Evolutionary conservation across 2,797 vertebrate species (phyloP), one percentile per base, ranked within the genome.

Genomic region (Crocidura indochinensis): DNA sequence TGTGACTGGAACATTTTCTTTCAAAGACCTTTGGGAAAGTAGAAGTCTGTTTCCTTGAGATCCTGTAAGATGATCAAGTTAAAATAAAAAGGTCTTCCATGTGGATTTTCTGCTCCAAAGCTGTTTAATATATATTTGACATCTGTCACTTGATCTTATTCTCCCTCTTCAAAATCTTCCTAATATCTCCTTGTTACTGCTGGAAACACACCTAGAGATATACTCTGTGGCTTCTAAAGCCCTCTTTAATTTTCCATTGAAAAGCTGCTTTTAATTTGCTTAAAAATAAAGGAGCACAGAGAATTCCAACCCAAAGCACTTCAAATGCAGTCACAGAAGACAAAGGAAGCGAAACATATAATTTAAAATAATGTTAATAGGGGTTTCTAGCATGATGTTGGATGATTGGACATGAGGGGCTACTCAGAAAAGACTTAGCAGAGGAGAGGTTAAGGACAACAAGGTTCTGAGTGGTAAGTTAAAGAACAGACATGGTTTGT

Each of bases 171-270:
- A 49, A 67, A 65, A 75, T n/a, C 81, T 92, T 65, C 10, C 22
- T 29, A 29, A 47, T 65, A 19, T 31, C 73, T 6, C 19, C 8
- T 19, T 60, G 9, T 68, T 84, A 29, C 51, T 77, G 14, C 20
- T 60, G 65, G 73, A 78, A 80, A 65, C 8, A 76, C 81, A 75
- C 56, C 38, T 68, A 83, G 84, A 92, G 86, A 75, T n/a, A 26
- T 71, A n/a, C 17, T 24, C 74, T 73, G 60, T 17, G 75, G 20
- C 53, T 86, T 93, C 11, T 73, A 10, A 79, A n/a, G 44, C 44
- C 24, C 76, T 88, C 65, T 14, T 17, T 64, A 81, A 24, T 79
- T 81, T 47, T 44, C 4, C 26, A 12, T 74, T 64, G 24, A 31
- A 77, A 73, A 12, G 56, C 82, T 38, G 1, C 49, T 72, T 90